Evolutionary conservation across 2,113 vertebrate species (phyloP).

Genomic region (Microcebus ravelobensis): DNA sequence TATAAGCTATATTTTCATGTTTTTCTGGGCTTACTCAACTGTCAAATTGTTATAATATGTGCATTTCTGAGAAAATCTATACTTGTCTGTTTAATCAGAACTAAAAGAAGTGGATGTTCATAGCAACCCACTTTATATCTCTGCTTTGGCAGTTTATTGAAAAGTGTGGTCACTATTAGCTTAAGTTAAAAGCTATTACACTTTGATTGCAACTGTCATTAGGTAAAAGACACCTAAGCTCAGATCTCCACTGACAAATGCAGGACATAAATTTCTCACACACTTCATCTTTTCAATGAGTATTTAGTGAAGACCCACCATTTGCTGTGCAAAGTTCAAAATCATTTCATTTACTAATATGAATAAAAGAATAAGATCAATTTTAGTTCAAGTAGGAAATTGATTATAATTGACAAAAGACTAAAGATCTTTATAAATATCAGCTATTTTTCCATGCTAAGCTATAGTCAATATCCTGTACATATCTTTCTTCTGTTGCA

Average conservation of each 20-base stretch:
- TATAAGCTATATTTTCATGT: slow-evolving; percentile 47
- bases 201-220: neutral
- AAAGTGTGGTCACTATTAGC: neutral
- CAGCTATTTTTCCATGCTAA: neutral
- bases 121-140: neutral
- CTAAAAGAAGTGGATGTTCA: neutral
- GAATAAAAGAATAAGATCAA: neutral
- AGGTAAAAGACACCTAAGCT: neutral
- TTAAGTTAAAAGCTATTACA: slow-evolving; percentile 8
- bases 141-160: slow-evolving; percentile 1
- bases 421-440: neutral
- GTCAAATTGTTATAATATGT: neutral
- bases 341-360: neutral
- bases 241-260: neutral
- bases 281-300: neutral
- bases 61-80: slow-evolving; percentile 24
- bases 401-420: neutral
- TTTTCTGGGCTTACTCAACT: slow-evolving; percentile 49
- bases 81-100: slow-evolving; percentile 39
- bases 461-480: neutral
- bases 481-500: neutral
- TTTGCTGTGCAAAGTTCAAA: slow-evolving; percentile 32
- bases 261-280: neutral
- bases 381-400: slow-evolving; percentile 23
- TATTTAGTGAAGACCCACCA: neutral